phyloP scores from a whole-genome alignment of 2,888 invertebrate species.

The Diarsia rubi region DNA sequence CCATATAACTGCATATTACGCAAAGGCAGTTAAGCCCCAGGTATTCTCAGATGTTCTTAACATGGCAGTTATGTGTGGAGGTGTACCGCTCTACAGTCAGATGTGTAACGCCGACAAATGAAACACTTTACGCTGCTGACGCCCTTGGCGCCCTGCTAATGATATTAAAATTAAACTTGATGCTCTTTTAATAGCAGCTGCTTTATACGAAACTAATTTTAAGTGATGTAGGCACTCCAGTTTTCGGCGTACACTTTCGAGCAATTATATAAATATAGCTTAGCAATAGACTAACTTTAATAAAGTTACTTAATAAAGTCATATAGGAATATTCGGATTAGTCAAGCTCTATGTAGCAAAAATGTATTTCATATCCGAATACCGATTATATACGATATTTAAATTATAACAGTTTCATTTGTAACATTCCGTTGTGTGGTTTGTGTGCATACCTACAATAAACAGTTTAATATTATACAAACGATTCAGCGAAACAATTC shows the following conservation, averaged over 20 bases:
- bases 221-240: conserved; percentile 70
- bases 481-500: conserved; percentile 5
- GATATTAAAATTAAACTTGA: conserved; percentile 75
- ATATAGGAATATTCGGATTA: neutral
- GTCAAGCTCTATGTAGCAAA: neutral
- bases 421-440: conserved; percentile 6
- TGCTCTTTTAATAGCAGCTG: conserved; percentile 73
- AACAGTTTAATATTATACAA: conserved; percentile 22
- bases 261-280: no score
- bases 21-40: conserved; percentile 43
- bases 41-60: conserved; percentile 58
- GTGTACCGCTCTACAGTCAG: conserved; percentile 46
- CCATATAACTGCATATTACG: conserved; percentile 58
- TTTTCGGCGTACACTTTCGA: conserved; percentile 67
- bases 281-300: conserved; percentile 32
- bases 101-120: conserved; percentile 54
- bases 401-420: conserved; percentile 8
- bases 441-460: conserved; percentile 15
- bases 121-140: conserved; percentile 67
- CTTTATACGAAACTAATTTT: conserved; percentile 76
- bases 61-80: conserved; percentile 45
- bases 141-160: conserved; percentile 65
- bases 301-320: neutral
- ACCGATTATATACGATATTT: neutral
- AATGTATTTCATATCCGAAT: neutral